Evolutionary conservation across 1,140 invertebrate genomes (phyloP).

Genomic region (Bombus polaris): DNA sequence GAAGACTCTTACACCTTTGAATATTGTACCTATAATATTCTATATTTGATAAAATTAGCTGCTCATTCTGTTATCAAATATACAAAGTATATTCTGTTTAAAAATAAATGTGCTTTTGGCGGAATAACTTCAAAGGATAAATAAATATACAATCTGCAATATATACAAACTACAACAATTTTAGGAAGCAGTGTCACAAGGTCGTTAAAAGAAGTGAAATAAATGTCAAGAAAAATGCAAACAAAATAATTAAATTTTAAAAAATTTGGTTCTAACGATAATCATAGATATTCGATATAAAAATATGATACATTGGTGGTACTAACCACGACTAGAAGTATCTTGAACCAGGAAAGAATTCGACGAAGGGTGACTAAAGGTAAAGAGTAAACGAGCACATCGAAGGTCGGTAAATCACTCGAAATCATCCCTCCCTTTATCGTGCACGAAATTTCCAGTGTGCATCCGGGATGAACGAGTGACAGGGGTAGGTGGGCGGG

Average conservation of each 20-base stretch:
- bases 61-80: no score
- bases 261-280: no score
- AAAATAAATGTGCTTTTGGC: no score
- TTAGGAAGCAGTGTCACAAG: no score
- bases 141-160: no score
- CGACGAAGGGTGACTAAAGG: not conserved
- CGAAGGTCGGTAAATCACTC: not conserved
- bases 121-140: no score
- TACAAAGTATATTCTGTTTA: no score
- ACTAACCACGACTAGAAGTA: not conserved
- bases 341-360: not conserved
- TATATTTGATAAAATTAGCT: not conserved
- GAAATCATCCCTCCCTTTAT: conserved; percentile 16
- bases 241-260: no score
- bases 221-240: no score
- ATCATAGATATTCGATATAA: not conserved
- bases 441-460: conserved; percentile 46
- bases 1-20: not conserved
- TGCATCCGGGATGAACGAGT: conserved; percentile 25
- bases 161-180: no score
- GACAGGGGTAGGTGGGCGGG: conserved; percentile 21
- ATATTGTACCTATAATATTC: not conserved
- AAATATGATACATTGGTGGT: not conserved
- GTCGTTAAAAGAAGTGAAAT: no score
- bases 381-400: not conserved